Evolutionary conservation across 2,888 invertebrate genomes (phyloP), one percentile per base, ranked within the genome.

Genomic region (Shargacucullia verbasci): DNA sequence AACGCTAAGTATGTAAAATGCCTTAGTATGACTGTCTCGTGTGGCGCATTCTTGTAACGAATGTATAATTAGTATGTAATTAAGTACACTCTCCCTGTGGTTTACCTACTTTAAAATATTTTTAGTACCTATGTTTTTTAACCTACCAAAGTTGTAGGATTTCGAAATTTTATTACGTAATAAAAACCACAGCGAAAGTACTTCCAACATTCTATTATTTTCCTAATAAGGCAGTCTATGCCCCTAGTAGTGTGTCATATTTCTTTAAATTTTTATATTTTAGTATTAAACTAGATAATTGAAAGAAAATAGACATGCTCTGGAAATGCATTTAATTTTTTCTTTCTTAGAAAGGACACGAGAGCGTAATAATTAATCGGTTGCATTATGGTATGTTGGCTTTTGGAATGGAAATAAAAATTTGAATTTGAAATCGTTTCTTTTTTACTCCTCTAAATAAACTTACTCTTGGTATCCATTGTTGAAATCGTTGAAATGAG

Each of bases 351-450:
- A 73, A 80, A 70, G 77, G 78, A 79, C 80, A 76, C 74, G 80
- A 82, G 80, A 78, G 81, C 83, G 84, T 83, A 80, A 77, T 80
- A 64, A 70, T 81, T 85, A 84, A 81, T 81, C 74, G 83, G 68
- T 87, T 88, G 88, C 87, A 81, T 88, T 86, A 86, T 82, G 87
- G 87, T 87, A 89, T 91, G 91, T 88, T 91, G 89, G 91, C 88
- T 91, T 93, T 90, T 90, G 89, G 85, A 90, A 89, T 87, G 89
- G 85, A 87, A 92, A 90, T 91, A 91, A 92, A 89, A 81, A 81
- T 78, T 83, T 83, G 80, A 83, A 66, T 60, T 75, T 80, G 78
- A 70, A 71, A 41, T 55, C 12, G 44, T 35, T 60, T 62, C 77
- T 73, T 37, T 37, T 37, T 0, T 20, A 20, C 2, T 20, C 20